Evolutionary conservation across 2,888 invertebrate genomes (phyloP).

Genomic region (Prenolepis imparis): DNA sequence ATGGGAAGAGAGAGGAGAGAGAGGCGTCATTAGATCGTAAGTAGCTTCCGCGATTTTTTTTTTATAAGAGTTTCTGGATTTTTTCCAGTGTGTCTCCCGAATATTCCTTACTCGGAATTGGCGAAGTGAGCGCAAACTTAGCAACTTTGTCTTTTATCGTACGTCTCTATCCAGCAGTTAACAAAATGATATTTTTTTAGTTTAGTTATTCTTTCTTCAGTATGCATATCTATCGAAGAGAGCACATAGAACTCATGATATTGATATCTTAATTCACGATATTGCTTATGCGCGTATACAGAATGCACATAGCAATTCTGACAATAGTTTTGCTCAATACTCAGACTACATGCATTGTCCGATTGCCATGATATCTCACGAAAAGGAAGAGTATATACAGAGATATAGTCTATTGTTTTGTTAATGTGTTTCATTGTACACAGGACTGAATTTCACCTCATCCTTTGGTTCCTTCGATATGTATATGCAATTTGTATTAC

Average conservation of each 20-base stretch:
- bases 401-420: slow-evolving; percentile 38
- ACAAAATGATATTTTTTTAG: slow-evolving; percentile 10
- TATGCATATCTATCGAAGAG: background rate
- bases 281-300: background rate
- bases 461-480: slow-evolving; percentile 3
- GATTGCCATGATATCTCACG: slow-evolving; percentile 26
- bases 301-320: slow-evolving; percentile 5
- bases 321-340: slow-evolving; percentile 15
- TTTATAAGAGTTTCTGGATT: slow-evolving; percentile 29
- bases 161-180: background rate
- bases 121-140: slow-evolving; percentile 19
- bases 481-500: slow-evolving; percentile 2
- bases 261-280: slow-evolving; percentile 34
- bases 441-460: background rate
- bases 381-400: slow-evolving; percentile 31
- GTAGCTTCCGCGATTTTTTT: slow-evolving; percentile 43
- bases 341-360: slow-evolving; percentile 29
- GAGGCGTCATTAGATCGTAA: slow-evolving; percentile 49
- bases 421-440: background rate
- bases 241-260: slow-evolving; percentile 7
- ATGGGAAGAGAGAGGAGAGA: background rate
- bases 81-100: background rate
- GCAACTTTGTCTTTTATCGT: slow-evolving; percentile 2
- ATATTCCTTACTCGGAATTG: slow-evolving; percentile 3
- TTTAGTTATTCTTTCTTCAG: background rate